Evolutionary conservation across 1,140 invertebrate species (phyloP).

Genomic region (Calliphora vicina): DNA sequence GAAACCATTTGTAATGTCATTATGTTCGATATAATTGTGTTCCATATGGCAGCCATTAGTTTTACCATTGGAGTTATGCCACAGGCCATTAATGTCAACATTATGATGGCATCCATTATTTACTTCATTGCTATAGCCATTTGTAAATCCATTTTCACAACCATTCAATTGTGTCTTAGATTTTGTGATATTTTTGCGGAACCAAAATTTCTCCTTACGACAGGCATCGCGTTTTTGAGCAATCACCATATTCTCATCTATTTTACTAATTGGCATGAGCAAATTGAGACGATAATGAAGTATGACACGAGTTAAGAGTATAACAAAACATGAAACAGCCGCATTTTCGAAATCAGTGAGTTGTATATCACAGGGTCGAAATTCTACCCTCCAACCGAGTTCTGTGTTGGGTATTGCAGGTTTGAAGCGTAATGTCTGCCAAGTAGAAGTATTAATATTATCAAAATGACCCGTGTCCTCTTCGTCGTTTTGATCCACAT

Average conservation of each 20-base stretch:
- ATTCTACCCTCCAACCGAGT: slow-evolving; percentile 99
- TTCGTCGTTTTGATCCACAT: slow-evolving; percentile 92
- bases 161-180: background rate
- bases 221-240: slow-evolving; percentile 92
- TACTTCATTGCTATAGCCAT: slow-evolving; percentile 47
- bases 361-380: slow-evolving; percentile 98
- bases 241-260: slow-evolving; percentile 97
- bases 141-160: slow-evolving; percentile 61
- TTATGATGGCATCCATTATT: slow-evolving; percentile 44
- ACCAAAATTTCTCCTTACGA: slow-evolving; percentile 87
- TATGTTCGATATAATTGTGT: background rate
- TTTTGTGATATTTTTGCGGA: slow-evolving; percentile 73
- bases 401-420: slow-evolving; percentile 92
- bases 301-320: slow-evolving; percentile 95
- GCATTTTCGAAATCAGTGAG: slow-evolving; percentile 99
- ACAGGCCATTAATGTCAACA: no score
- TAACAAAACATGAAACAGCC: slow-evolving; percentile 97
- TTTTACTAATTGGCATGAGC: slow-evolving; percentile 96
- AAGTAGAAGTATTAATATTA: slow-evolving; percentile 99
- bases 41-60: slow-evolving; percentile 6
- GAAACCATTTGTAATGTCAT: background rate
- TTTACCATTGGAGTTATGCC: no score
- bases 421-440: slow-evolving; percentile 99
- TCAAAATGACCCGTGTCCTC: slow-evolving; percentile 99
- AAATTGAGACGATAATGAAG: slow-evolving; percentile 96